These are phyloP conservation scores for Cydia amplana DNA, from an alignment of 1,140 invertebrate genomes.

Conservation along the genomic window DNA sequence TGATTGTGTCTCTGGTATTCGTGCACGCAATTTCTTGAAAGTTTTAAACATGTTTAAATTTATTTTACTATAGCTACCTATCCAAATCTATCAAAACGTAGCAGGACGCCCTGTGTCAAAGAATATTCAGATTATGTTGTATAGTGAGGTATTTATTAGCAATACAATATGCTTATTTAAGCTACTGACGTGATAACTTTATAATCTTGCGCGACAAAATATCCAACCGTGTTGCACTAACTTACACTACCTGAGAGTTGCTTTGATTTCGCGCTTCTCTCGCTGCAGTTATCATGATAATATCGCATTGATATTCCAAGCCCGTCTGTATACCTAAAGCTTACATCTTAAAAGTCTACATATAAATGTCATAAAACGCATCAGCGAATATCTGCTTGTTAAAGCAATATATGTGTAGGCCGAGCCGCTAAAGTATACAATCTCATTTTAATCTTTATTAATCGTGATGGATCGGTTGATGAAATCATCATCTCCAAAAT, in stretches of 20 bases:
- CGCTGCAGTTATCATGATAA: constrained; percentile 27
- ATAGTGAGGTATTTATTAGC: no score
- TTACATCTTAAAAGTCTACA: constrained; percentile 1
- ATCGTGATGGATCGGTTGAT: no score
- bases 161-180: no score
- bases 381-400: neutral
- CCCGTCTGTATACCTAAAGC: neutral
- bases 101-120: no score
- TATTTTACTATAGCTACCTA: neutral
- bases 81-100: no score
- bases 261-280: constrained; percentile 22
- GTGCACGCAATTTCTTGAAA: neutral
- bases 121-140: no score
- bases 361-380: neutral
- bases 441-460: no score
- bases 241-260: constrained; percentile 19
- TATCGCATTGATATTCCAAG: constrained; percentile 21
- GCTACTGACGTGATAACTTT: no score
- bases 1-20: neutral
- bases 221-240: neutral
- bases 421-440: no score
- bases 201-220: neutral
- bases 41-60: neutral
- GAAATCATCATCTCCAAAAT: neutral
- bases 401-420: no score